Conservation (phyloP, 92 coral and sea anemone species). For the Actinostola sp. region DNA sequence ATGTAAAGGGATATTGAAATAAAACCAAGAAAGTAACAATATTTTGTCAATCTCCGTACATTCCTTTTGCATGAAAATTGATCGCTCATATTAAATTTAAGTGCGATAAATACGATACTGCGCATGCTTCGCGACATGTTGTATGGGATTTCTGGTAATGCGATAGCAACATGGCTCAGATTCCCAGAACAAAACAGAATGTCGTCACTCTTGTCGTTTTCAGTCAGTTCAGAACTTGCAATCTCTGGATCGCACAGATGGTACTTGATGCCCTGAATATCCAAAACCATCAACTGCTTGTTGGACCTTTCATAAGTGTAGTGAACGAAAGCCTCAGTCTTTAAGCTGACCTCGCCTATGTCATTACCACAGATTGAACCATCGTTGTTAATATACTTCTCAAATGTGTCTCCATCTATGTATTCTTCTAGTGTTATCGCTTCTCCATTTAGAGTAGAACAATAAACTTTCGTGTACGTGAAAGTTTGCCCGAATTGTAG, state of each 20-base stretch:
- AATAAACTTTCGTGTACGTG: slow-evolving; percentile 62
- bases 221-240: slow-evolving; percentile 38
- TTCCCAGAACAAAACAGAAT: slow-evolving; percentile 54
- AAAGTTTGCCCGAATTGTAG: slow-evolving; percentile 56
- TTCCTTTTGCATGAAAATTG: no score
- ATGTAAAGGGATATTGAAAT: no score
- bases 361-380: slow-evolving; percentile 26
- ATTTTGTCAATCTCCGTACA: no score
- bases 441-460: slow-evolving; percentile 46
- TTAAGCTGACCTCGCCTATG: slow-evolving; percentile 33
- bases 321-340: slow-evolving; percentile 57
- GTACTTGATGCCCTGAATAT: slow-evolving; percentile 54
- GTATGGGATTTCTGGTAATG: slow-evolving; percentile 45
- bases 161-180: slow-evolving; percentile 19
- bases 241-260: slow-evolving; percentile 54
- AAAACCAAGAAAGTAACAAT: no score
- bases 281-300: slow-evolving; percentile 53
- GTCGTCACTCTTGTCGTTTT: slow-evolving; percentile 8
- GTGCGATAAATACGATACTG: no score
- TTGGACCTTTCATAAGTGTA: slow-evolving; percentile 45
- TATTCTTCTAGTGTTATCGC: slow-evolving; percentile 46
- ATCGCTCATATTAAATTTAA: no score
- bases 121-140: no score
- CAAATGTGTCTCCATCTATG: slow-evolving; percentile 47
- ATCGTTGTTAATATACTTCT: slow-evolving; percentile 53